These are phyloP conservation scores for Melanerpes formicivorus DNA, from an alignment of 2,113 vertebrate genomes.

Conservation along the genomic window DNA sequence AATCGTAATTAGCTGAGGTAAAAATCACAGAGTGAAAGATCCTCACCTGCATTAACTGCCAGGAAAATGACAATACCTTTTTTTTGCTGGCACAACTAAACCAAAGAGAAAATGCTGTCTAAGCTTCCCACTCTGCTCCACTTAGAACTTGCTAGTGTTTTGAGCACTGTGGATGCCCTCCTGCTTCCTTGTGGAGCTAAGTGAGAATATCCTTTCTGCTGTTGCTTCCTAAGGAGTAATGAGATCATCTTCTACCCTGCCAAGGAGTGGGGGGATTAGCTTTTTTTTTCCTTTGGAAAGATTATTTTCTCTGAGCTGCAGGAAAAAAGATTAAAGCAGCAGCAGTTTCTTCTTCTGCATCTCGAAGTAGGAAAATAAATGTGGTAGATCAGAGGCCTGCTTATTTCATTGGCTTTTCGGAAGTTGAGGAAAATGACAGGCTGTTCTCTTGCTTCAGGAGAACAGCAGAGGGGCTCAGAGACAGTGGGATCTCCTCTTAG, in stretches of 20 bases:
- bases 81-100: not conserved
- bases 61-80: not conserved
- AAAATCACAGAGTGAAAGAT: slow-evolving; percentile 26
- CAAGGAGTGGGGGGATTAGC: not conserved
- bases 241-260: not conserved
- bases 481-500: not conserved
- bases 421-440: not conserved
- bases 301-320: not conserved
- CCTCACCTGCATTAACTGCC: slow-evolving; percentile 18
- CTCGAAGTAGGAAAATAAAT: slow-evolving; percentile 7
- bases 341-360: not conserved
- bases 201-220: not conserved
- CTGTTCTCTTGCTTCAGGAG: not conserved
- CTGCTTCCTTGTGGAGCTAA: not conserved
- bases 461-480: not conserved
- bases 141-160: not conserved
- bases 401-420: not conserved
- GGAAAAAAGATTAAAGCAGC: not conserved
- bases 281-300: not conserved
- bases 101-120: not conserved
- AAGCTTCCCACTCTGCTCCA: not conserved
- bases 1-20: slow-evolving; percentile 29
- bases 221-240: not conserved
- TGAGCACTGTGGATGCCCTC: not conserved
- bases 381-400: not conserved